Percentiles rank a stretch among this genome's conserved stretches.
Evolutionary conservation across 2,797 vertebrate species (phyloP).

Genomic region (Arrhamphus sclerolepis): DNA sequence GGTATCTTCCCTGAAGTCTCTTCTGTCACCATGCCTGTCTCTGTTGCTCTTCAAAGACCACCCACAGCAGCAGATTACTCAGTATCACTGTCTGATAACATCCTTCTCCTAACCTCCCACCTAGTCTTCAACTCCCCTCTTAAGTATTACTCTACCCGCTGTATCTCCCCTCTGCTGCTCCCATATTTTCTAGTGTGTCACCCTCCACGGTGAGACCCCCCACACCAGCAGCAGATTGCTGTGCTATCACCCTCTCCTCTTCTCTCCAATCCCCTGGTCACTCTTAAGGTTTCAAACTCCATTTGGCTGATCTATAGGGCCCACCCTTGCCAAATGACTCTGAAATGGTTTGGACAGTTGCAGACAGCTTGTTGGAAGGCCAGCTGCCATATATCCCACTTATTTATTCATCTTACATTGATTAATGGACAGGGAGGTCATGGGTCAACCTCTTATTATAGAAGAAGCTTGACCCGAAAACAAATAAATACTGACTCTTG

Average conservation of each 20-base stretch:
- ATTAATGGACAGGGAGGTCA: constrained; percentile 79
- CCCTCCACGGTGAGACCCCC: constrained; percentile 55
- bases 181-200: constrained; percentile 21
- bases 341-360: constrained; percentile 81
- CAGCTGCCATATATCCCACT: constrained; percentile 79
- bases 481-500: constrained; percentile 68
- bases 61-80: constrained; percentile 72
- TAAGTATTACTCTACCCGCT: constrained; percentile 32
- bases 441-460: constrained; percentile 77
- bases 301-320: constrained; percentile 79
- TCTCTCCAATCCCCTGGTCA: constrained; percentile 76
- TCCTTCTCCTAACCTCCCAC: constrained; percentile 42
- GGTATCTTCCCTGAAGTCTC: too few species aligned
- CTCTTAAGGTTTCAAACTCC: constrained; percentile 84
- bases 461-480: constrained; percentile 67
- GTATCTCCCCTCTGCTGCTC: constrained; percentile 26
- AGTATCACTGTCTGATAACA: constrained; percentile 58
- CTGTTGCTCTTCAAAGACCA: constrained; percentile 47
- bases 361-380: constrained; percentile 80
- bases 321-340: constrained; percentile 72
- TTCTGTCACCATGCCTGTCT: constrained; percentile 11
- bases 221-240: constrained; percentile 77
- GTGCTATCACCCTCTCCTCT: constrained; percentile 54
- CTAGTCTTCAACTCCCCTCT: constrained; percentile 61
- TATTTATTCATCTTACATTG: constrained; percentile 80